Percentiles rank a stretch among this genome's conserved stretches.
Conservation (phyloP, 2,113 vertebrate species). For the Cheilinus undulatus region DNA sequence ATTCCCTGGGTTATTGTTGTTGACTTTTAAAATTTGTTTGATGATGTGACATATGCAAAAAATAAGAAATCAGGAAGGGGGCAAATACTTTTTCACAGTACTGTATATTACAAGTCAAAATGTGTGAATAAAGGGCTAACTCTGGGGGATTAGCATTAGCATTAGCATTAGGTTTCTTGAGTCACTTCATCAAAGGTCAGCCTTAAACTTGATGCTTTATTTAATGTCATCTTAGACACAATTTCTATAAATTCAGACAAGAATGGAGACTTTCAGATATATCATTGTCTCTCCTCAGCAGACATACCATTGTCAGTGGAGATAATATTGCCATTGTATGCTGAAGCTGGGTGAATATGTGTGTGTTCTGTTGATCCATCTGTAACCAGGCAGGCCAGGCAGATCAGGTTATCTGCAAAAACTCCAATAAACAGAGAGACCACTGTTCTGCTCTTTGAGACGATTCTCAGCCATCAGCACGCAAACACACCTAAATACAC, state of each 20-base stretch:
- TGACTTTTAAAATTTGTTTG: no score
- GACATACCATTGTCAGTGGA: background rate
- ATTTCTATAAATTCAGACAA: background rate
- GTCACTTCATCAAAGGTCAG: background rate
- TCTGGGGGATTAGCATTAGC: background rate
- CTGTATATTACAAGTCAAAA: background rate
- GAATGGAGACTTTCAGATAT: background rate
- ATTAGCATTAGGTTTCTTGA: background rate
- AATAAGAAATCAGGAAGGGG: no score
- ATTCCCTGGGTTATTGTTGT: no score
- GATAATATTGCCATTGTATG: conserved; percentile 14
- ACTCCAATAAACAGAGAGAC: conserved; percentile 49
- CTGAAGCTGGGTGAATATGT: background rate
- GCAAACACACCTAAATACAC: conserved; percentile 23
- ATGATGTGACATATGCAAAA: no score
- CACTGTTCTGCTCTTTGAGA: conserved; percentile 48
- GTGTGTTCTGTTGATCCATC: background rate
- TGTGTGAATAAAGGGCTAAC: no score
- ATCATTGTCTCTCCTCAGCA: background rate
- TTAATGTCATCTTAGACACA: background rate
- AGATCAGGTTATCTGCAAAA: conserved; percentile 60
- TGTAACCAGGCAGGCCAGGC: no score
- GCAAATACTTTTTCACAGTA: no score
- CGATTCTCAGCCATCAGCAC: conserved; percentile 10
- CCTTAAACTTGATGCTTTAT: background rate